phyloP scores from a whole-genome alignment of 2,797 vertebrate genomes.

The Salarias fasciatus region DNA sequence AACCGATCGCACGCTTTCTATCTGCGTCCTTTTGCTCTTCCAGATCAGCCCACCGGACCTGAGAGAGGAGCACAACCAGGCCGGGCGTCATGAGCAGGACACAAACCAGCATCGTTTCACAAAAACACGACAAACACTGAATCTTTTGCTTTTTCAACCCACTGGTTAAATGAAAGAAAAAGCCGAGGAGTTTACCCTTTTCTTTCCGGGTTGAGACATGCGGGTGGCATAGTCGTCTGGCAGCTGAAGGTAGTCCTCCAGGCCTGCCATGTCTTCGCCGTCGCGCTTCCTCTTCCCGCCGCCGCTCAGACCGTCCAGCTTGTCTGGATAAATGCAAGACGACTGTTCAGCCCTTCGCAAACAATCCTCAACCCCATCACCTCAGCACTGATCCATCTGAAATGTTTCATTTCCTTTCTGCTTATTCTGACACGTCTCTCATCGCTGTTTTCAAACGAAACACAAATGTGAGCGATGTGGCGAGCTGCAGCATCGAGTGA shows the following conservation, averaged over 20 bases:
- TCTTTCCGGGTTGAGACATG: slow-evolving; percentile 96
- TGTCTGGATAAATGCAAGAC: slow-evolving; percentile 86
- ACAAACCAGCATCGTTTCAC: not conserved
- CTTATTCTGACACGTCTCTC: too few species aligned
- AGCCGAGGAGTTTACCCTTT: slow-evolving; percentile 92
- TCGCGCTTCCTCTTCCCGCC: slow-evolving; percentile 95
- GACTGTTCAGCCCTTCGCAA: slow-evolving; percentile 15
- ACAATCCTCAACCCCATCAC: not conserved
- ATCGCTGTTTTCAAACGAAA: too few species aligned
- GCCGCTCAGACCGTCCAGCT: slow-evolving; percentile 93
- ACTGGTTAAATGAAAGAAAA: not conserved
- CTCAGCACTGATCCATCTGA: not conserved
- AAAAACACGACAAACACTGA: not conserved
- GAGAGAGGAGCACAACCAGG: slow-evolving; percentile 39
- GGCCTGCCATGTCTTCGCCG: slow-evolving; percentile 86
- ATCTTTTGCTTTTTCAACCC: not conserved
- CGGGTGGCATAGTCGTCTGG: slow-evolving; percentile 98
- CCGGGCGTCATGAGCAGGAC: slow-evolving; percentile 23
- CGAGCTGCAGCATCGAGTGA: too few species aligned
- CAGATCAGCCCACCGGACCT: slow-evolving; percentile 99
- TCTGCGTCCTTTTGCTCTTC: slow-evolving; percentile 99
- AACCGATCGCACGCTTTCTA: slow-evolving; percentile 97
- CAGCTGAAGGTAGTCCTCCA: slow-evolving; percentile 97
- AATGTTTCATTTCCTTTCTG: too few species aligned
- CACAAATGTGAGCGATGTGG: too few species aligned